A percentile compares a stretch with the other conserved stretches of the same genome.
Conservation (phyloP, 1,140 invertebrate species). For the Carcinoscorpius rotundicauda region DNA sequence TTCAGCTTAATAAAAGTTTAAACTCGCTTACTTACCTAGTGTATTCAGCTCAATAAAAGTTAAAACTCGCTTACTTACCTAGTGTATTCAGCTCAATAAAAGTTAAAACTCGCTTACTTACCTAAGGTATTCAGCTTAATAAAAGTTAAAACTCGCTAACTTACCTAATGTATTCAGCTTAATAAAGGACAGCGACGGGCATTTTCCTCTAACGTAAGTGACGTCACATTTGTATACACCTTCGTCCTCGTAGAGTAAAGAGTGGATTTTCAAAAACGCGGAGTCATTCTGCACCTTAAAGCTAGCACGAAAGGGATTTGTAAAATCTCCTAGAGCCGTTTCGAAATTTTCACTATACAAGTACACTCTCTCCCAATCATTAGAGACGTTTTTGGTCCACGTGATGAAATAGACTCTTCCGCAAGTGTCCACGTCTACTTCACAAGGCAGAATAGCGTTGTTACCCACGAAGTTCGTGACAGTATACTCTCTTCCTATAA, state of each 20-base stretch:
- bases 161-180: neutral
- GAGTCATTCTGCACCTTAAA: slow-evolving; percentile 19
- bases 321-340: slow-evolving; percentile 20
- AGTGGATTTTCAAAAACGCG: slow-evolving; percentile 6
- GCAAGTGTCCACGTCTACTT: slow-evolving; percentile 19
- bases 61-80: no score
- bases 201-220: slow-evolving; percentile 1
- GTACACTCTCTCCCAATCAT: slow-evolving; percentile 22
- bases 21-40: no score
- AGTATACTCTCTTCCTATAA: slow-evolving; percentile 22
- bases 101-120: no score
- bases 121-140: no score
- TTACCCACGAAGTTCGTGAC: slow-evolving; percentile 22
- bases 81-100: no score
- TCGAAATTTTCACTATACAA: slow-evolving; percentile 21
- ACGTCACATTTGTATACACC: neutral
- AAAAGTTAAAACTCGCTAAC: neutral
- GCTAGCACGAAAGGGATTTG: slow-evolving; percentile 15
- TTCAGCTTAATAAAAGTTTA: no score
- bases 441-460: slow-evolving; percentile 19
- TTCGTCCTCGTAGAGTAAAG: neutral
- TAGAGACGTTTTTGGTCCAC: slow-evolving; percentile 22
- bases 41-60: no score
- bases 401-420: slow-evolving; percentile 24
- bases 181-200: neutral